These are phyloP conservation scores for Eidolon helvum DNA, from an alignment of 2,113 vertebrate species.

Conservation along the genomic window DNA sequence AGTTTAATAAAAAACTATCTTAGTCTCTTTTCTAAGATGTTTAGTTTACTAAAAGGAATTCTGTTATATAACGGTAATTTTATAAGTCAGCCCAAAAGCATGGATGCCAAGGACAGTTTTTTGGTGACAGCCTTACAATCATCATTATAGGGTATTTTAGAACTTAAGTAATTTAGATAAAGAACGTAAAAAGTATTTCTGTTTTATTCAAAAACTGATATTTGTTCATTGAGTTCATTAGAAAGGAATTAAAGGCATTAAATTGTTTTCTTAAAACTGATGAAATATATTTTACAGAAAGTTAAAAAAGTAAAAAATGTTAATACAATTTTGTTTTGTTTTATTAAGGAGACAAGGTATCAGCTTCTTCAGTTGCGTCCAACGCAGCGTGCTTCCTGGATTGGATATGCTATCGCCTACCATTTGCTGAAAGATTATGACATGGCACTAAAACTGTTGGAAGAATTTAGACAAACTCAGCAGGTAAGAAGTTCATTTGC, in stretches of 20 bases:
- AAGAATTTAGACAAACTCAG: conserved; percentile 89
- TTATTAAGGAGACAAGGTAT: conserved; percentile 85
- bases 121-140: neutral
- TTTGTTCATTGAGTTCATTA: conserved; percentile 32
- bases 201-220: neutral
- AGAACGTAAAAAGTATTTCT: neutral
- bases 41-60: conserved; percentile 24
- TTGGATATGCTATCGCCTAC: conserved; percentile 88
- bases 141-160: neutral
- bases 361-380: conserved; percentile 86
- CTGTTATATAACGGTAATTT: neutral
- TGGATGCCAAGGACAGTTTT: neutral
- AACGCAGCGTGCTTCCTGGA: conserved; percentile 86
- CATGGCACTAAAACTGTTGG: conserved; percentile 87
- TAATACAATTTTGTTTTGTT: neutral
- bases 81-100: neutral
- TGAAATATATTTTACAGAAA: conserved; percentile 20
- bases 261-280: conserved; percentile 11
- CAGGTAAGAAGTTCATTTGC: conserved; percentile 80
- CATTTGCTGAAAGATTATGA: conserved; percentile 88
- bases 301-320: neutral
- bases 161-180: conserved; percentile 27
- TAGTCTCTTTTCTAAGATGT: neutral
- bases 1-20: neutral
- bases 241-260: neutral